phyloP scores from a whole-genome alignment of 2,113 vertebrate species.

The Tenebrosternarchus preto region DNA sequence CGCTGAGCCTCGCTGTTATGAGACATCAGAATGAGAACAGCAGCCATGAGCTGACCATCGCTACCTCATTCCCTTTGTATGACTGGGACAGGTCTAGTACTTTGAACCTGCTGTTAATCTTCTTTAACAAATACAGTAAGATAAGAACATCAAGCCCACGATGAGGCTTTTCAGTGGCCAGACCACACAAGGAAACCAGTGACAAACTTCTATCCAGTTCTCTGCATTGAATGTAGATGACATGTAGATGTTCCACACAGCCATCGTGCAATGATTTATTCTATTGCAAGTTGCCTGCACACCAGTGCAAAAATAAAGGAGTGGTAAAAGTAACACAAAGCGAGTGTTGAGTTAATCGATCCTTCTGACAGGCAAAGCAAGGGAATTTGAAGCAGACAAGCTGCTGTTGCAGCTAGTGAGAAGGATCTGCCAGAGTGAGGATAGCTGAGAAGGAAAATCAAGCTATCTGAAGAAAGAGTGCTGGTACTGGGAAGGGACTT shows the following conservation, averaged over 20 bases:
- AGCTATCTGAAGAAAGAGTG: conserved; percentile 25
- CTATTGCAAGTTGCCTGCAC: conserved; percentile 32
- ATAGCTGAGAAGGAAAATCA: conserved; percentile 22
- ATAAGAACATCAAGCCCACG: background rate
- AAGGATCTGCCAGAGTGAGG: background rate
- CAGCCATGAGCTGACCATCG: background rate
- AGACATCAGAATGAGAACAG: background rate
- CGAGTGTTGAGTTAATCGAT: conserved; percentile 38
- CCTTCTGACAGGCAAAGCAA: conserved; percentile 23
- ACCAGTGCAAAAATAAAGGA: conserved; percentile 8
- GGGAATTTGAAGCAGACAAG: conserved; percentile 13
- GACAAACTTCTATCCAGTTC: background rate
- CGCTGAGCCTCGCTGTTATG: background rate
- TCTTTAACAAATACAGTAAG: conserved; percentile 10
- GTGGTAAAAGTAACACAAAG: conserved; percentile 26
- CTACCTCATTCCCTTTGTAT: conserved; percentile 9
- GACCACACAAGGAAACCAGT: background rate
- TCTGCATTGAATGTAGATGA: conserved; percentile 29
- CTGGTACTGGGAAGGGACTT: conserved; percentile 6
- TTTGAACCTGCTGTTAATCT: background rate
- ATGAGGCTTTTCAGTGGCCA: background rate
- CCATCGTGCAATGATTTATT: conserved; percentile 28
- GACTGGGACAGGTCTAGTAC: background rate
- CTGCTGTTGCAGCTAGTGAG: background rate
- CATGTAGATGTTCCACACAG: conserved; percentile 6